phyloP scores from a whole-genome alignment of 2,113 vertebrate genomes.

The Sceloporus undulatus region DNA sequence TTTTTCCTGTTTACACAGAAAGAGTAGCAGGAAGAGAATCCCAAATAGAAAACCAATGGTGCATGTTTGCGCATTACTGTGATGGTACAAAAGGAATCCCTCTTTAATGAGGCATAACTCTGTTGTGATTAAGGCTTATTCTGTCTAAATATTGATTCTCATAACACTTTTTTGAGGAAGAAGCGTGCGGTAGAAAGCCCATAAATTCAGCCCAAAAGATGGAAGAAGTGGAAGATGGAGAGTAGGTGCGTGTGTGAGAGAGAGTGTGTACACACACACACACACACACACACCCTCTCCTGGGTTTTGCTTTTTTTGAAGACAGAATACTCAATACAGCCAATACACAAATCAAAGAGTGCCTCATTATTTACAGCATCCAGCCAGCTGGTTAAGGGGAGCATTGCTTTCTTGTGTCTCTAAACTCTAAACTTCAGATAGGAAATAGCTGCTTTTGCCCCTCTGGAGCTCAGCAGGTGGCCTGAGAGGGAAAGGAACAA shows the following conservation, averaged over 20 bases:
- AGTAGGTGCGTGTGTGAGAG: too few species aligned
- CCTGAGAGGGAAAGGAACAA: constrained; percentile 22
- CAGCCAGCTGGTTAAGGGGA: constrained; percentile 14
- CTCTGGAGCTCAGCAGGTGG: constrained; percentile 26
- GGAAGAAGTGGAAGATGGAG: constrained; percentile 12
- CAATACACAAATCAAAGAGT: constrained; percentile 47
- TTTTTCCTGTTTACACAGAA: constrained; percentile 36
- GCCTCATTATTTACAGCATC: constrained; percentile 21
- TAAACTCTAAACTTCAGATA: constrained; percentile 13
- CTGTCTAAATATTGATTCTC: constrained; percentile 80
- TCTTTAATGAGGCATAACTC: constrained; percentile 80
- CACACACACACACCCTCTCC: background rate
- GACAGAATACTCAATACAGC: constrained; percentile 47
- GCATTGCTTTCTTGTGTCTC: background rate
- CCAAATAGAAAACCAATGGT: constrained; percentile 47
- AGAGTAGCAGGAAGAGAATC: constrained; percentile 19
- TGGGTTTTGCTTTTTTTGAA: constrained; percentile 53
- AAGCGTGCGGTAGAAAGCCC: constrained; percentile 63
- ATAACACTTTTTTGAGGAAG: constrained; percentile 69
- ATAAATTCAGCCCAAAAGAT: constrained; percentile 67
- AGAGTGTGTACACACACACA: too few species aligned
- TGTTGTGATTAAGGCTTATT: constrained; percentile 74
- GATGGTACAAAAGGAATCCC: constrained; percentile 65
- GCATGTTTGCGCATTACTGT: constrained; percentile 66
- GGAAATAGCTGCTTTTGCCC: constrained; percentile 23